Evolutionary conservation across 2,888 invertebrate genomes (phyloP).

Genomic region (Ophion costatus): DNA sequence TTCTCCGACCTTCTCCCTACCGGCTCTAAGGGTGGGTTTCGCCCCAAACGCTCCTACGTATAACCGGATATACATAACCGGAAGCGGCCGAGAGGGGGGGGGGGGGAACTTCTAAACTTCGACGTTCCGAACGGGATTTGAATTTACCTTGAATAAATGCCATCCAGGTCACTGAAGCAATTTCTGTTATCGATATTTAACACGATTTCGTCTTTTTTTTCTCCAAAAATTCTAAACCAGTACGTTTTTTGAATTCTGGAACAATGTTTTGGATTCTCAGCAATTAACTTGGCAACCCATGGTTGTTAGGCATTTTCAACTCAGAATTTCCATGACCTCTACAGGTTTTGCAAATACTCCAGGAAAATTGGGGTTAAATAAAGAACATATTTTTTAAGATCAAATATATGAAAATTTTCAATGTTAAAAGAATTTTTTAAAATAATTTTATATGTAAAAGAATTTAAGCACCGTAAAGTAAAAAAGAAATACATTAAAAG

Average conservation of each 20-base stretch:
- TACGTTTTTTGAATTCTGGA: no score
- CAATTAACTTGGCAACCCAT: background rate
- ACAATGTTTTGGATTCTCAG: background rate
- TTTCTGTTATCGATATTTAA: slow-evolving; percentile 24
- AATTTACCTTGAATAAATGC: slow-evolving; percentile 37
- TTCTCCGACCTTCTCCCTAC: slow-evolving; percentile 16
- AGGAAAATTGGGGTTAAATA: no score
- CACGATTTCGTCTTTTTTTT: background rate
- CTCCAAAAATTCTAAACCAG: background rate
- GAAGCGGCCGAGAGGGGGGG: background rate
- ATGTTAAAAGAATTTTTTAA: no score
- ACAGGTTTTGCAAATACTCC: no score
- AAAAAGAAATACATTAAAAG: no score
- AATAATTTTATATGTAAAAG: no score
- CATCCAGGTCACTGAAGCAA: slow-evolving; percentile 46
- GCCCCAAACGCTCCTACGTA: background rate
- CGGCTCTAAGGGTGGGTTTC: slow-evolving; percentile 35
- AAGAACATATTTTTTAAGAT: no score
- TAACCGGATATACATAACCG: background rate
- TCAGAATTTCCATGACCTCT: no score
- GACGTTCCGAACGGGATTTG: slow-evolving; percentile 45
- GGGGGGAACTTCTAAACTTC: slow-evolving; percentile 19
- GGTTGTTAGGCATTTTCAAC: no score
- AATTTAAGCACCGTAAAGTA: no score
- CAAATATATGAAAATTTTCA: no score